A percentile compares a stretch with the other conserved stretches of the same genome.
Evolutionary conservation across 2,797 vertebrate species (phyloP).

Genomic region (Somateria mollissima): DNA sequence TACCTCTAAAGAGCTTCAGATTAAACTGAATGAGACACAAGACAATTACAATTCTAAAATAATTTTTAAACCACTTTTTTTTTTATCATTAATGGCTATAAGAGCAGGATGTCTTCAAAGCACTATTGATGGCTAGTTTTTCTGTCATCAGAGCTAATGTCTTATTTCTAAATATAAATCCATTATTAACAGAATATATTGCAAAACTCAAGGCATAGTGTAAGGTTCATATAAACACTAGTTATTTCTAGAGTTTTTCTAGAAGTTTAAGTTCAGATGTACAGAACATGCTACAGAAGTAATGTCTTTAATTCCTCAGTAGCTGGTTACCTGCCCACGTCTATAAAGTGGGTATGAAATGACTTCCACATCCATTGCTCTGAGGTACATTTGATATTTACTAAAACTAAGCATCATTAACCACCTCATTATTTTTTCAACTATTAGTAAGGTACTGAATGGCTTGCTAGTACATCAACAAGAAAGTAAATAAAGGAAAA

Average conservation of each 20-base stretch:
- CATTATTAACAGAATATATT: background rate
- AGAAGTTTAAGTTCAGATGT: background rate
- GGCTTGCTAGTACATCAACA: background rate
- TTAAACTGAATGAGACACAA: background rate
- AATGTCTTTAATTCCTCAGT: background rate
- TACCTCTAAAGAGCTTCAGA: background rate
- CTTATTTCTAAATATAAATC: background rate
- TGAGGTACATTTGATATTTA: background rate
- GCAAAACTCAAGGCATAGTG: background rate
- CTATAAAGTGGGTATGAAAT: background rate
- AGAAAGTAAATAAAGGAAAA: background rate
- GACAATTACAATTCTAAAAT: background rate
- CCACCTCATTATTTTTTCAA: background rate
- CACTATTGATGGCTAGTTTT: background rate
- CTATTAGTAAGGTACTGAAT: background rate
- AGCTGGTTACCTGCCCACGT: background rate
- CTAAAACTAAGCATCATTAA: background rate
- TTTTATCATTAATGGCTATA: background rate
- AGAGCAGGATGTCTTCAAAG: background rate
- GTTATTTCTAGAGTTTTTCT: background rate
- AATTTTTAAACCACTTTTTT: background rate
- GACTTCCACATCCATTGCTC: background rate
- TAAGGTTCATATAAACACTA: background rate
- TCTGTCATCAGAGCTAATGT: background rate
- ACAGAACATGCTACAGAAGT: slow-evolving; percentile 15